These are phyloP conservation scores for cattle (Bos taurus) DNA, from an alignment of 2,113 vertebrate species.

Conservation along the genomic window ARS-UCD2.0 NC_037330.1:87431501-87432000, in stretches of 20 bases:
- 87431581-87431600: background rate
- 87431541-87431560: background rate
- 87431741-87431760: background rate
- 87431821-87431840: background rate
- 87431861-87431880: background rate
- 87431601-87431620: background rate
- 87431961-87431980: background rate
- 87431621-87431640: background rate
- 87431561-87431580: background rate
- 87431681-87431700: background rate
- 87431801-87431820: background rate
- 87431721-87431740: background rate
- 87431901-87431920: background rate
- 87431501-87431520: background rate
- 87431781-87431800: background rate
- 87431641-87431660: background rate
- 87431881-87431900: background rate
- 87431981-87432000: background rate
- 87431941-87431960: background rate
- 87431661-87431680: background rate
- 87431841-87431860: background rate
- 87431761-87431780: background rate
- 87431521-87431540: background rate
- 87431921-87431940: background rate
- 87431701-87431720: background rate